Percentiles rank a stretch among this genome's conserved stretches.
Conservation (phyloP, 2,113 vertebrate genomes). For the western clawed frog (Xenopus tropicalis) region UCB_Xtro_10.0 CM004444.2:86796001-86796500, state of each 20-base stretch:
- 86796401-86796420: too few species aligned
- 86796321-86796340: too few species aligned
- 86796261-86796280: too few species aligned
- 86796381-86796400: too few species aligned
- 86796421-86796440: too few species aligned
- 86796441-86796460: too few species aligned
- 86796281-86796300: too few species aligned
- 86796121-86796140: constrained; percentile 25
- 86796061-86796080: constrained; percentile 28
- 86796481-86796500: too few species aligned
- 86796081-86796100: constrained; percentile 42
- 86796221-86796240: constrained; percentile 5
- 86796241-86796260: neutral
- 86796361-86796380: too few species aligned
- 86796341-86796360: too few species aligned
- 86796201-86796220: constrained; percentile 3
- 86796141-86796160: constrained; percentile 27
- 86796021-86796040: constrained; percentile 30
- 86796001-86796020: constrained; percentile 30
- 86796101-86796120: constrained; percentile 42
- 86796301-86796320: too few species aligned
- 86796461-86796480: too few species aligned
- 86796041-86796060: constrained; percentile 40
- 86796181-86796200: constrained; percentile 17
- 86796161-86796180: constrained; percentile 4